Base-by-base conservation (phyloP, 2,888 invertebrate genomes). In the Coelopa pilipes region DNA sequence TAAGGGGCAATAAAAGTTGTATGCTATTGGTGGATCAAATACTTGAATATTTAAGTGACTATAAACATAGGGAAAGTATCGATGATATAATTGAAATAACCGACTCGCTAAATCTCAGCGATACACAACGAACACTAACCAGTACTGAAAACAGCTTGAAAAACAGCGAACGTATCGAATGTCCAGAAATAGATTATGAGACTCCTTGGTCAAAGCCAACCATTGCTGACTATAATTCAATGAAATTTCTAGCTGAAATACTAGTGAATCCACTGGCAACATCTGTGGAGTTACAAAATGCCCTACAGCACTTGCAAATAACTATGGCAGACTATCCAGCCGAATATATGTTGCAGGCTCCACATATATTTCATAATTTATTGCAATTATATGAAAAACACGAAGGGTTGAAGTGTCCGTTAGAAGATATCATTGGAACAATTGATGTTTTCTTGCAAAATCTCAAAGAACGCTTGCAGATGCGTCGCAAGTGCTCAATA, bases 321-420 rank as follows among this genome's bases (percentile, higher is more conserved):
- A 83, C 82, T 5, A 79, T 88, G 50, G 65, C 70, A 15, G 88
- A 88, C 71, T 88, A 86, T 79, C 87, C 88, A 0, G 78, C 82
- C 0, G 88, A 88, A 68, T 87, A 85, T 73, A 80, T 87, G 34
- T 77, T 88, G 0, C 88, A 88, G 75, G 76, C 83, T 0, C 88
- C 88, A 11, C 79, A 85, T 67, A 80, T 87, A n/a, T 84, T 84
- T 49, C 81, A 82, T 0, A 78, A 80, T 13, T 67, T 87, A 1
- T 59, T 85, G 17, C 76, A 82, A 12, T 34, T 85, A 5, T 84
- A 82, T 45, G 79, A 78, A 17, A 76, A 75, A 1, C 77, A 77
- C 0, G 72, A 74, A 70, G 73, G 72, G 0, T 17, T 55, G 0
- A 72, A 66, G 3, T 77, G 75, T 12, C 73, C 72, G 0, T 65